A percentile compares a stretch with the other conserved stretches of the same genome.
Evolutionary conservation across 2,888 invertebrate genomes (phyloP).

Genomic region (Brachyopa scutellaris): DNA sequence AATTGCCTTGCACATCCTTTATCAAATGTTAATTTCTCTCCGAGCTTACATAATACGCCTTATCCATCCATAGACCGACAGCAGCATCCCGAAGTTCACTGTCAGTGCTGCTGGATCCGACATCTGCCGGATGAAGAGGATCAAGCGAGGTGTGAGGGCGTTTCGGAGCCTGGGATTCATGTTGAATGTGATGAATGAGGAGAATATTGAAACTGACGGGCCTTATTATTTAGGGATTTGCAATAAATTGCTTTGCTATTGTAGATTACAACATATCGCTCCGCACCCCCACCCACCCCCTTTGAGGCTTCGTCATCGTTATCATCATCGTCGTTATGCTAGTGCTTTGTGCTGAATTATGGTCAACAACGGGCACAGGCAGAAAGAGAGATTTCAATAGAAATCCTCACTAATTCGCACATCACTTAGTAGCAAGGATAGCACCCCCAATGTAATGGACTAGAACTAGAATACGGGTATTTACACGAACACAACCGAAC

Average conservation of each 20-base stretch:
- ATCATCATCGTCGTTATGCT: conserved; percentile 1
- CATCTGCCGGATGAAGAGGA: conserved; percentile 42
- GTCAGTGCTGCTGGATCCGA: conserved; percentile 44
- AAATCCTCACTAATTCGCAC: conserved; percentile 55
- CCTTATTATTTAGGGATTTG: conserved; percentile 74
- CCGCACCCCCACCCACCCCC: not conserved
- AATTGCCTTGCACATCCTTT: conserved; percentile 46
- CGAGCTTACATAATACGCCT: conserved; percentile 43
- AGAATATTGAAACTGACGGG: conserved; percentile 74
- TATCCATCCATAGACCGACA: conserved; percentile 42
- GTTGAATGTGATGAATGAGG: conserved; percentile 74
- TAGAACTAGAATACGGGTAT: too few species aligned
- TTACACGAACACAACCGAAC: not conserved
- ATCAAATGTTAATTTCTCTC: conserved; percentile 53
- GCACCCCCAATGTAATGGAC: conserved; percentile 51
- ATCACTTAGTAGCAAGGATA: conserved; percentile 44
- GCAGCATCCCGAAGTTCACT: conserved; percentile 37
- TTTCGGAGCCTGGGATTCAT: conserved; percentile 54
- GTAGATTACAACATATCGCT: conserved; percentile 50
- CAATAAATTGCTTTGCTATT: conserved; percentile 72
- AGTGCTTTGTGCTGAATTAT: conserved; percentile 9
- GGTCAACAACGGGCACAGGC: conserved; percentile 1
- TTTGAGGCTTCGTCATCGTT: not conserved
- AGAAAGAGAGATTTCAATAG: conserved; percentile 21
- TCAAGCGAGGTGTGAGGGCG: conserved; percentile 59